Conservation (phyloP, 2,113 vertebrate species). For the crab-eating macaque (Macaca fascicularis) region DNA sequence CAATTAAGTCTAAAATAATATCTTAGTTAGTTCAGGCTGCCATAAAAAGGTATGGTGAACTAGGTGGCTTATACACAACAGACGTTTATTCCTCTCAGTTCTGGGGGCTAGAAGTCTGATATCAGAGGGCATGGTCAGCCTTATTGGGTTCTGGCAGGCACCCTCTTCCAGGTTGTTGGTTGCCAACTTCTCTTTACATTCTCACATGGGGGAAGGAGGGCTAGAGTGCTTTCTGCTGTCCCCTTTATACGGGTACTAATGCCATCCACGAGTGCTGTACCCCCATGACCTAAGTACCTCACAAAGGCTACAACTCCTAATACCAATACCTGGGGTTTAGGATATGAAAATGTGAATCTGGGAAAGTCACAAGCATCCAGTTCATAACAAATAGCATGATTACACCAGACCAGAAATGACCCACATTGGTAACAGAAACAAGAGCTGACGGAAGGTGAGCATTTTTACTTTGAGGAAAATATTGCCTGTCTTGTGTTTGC, state of each 20-base stretch:
- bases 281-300: neutral
- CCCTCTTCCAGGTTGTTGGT: neutral
- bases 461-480: neutral
- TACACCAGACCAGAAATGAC: neutral
- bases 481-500: neutral
- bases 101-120: neutral
- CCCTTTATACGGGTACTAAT: neutral
- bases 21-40: neutral
- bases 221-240: neutral
- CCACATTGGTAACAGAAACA: neutral
- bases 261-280: neutral
- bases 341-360: neutral
- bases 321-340: rapidly evolving
- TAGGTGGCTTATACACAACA: neutral
- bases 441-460: neutral
- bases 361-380: neutral
- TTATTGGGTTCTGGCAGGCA: neutral
- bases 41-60: neutral
- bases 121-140: neutral
- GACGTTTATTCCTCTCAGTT: neutral
- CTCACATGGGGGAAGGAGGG: too few species aligned
- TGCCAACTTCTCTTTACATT: neutral
- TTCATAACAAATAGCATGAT: neutral
- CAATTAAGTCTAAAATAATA: neutral
- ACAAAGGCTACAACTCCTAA: neutral